Evolutionary conservation across 2,888 invertebrate genomes (phyloP), one percentile per base, ranked within the genome.

Genomic region (Dynastes grantii): DNA sequence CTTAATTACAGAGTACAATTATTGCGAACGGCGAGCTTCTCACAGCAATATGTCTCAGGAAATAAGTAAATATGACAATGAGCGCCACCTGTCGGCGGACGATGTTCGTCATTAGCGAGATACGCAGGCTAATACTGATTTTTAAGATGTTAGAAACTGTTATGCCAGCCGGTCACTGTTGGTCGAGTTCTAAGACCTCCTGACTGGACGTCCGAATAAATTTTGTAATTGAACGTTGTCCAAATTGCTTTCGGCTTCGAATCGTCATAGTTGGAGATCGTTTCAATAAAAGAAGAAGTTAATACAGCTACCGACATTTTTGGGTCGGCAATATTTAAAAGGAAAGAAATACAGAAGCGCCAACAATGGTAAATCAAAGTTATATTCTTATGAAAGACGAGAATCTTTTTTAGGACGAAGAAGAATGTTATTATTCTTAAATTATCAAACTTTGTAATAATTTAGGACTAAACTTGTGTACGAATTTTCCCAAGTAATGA

Each of bases 31-130:
- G 11, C 51, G 4, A 27, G 29, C 68, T 9, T n/a, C 68, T 11
- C 29, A 51, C 37, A 45, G n/a, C 68, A 68, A 68, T 68, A n/a
- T 51, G 68, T 68, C 68, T 51, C 51, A 51, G 8, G 11, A 68
- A 68, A 53, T 68, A 68, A 68, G 51, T 68, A 68, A 68, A 68
- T 68, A 68, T 68, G 22, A 68, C 68, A 68, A 68, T 68, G 68
- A 51, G 16, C 53, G 68, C 68, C 68, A 68, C 68, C 68, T 68
- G 68, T 68, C 68, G 68, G 51, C 68, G 29, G 29, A 27, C 68
- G 8, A 45, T 45, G n/a, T 68, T 51, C 29, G 68, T 68, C 68
- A 68, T 68, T 68, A 68, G 51, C 51, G 49, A 29, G 13, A 9
- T 22, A 6, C 16, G 51, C 29, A 37, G 32, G 32, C 1, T 5